Evolutionary conservation across 2,888 invertebrate species (phyloP), one percentile per base, ranked within the genome.

Genomic region (Synanthedon formicaeformis): DNA sequence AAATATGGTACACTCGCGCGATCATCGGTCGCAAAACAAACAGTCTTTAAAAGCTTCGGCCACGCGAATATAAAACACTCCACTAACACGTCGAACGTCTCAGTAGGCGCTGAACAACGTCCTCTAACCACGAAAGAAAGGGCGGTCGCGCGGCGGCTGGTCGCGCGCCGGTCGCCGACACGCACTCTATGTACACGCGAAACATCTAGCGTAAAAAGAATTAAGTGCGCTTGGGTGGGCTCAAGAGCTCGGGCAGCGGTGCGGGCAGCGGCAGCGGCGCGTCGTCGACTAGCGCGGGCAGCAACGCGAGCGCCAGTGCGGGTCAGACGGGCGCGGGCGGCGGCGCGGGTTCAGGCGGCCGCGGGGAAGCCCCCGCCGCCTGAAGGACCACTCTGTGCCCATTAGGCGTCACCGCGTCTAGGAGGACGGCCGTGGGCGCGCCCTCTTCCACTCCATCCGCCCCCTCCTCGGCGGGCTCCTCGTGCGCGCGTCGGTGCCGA

Each of bases 331-430:
- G 90, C 91, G 92, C 91, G 90, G 91, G 91, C 89, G 91, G 89
- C 84, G 91, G 91, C 68, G 76, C 90, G 78, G 92, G 92, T 93
- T 94, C 96, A 88, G 96, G 96, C 88, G 95, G 94, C 69, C 95
- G 95, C 77, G 94, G 93, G 81, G 93, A 94, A 76, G 94, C 93
- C 78, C 95, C 95, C 80, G 94, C 92, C 86, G 92, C 94, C 88
- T 94, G 94, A 81, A 96, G 93, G 84, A 96, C 95, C 85, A 96
- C 96, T 82, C 94, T 94, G 88, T 95, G 95, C 81, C 95, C 96
- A 89, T 93, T 94, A 71, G 93, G 94, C 70, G 93, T 91, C 80
- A 91, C 93, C 59, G 93, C 92, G 80, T 94, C 95, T 74, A 96
- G 93, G 75, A 96, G 89, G 75, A 96, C 95, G 70, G 94, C 94